These are phyloP conservation scores for Gymnopithys bicolor DNA, from an alignment of 2,797 vertebrate species.

Conservation along the genomic window DNA sequence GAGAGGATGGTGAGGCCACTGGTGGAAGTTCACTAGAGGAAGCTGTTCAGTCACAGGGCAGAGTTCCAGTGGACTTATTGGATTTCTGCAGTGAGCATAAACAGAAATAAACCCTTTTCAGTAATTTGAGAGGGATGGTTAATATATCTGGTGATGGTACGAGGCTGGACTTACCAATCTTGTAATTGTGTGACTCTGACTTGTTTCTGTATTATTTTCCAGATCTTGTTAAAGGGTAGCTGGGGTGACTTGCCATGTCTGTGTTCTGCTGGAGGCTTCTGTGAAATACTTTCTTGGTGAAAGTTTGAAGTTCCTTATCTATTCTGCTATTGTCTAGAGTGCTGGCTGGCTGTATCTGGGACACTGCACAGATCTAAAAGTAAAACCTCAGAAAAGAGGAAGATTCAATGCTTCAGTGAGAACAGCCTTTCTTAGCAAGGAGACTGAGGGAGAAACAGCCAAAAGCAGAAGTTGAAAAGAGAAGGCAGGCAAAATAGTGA, in stretches of 20 bases:
- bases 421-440: background rate
- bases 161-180: background rate
- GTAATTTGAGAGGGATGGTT: background rate
- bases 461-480: background rate
- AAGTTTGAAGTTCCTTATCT: background rate
- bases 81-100: background rate
- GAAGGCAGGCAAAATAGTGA: background rate
- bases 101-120: background rate
- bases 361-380: background rate
- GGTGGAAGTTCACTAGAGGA: background rate
- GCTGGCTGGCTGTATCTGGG: background rate
- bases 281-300: background rate
- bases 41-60: background rate
- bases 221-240: background rate
- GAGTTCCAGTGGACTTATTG: background rate
- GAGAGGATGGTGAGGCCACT: background rate
- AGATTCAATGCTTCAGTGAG: background rate
- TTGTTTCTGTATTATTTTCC: background rate
- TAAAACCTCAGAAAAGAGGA: background rate
- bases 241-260: background rate
- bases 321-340: background rate
- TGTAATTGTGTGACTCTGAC: background rate
- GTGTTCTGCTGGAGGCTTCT: background rate
- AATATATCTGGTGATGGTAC: background rate
- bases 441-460: background rate